Evolutionary conservation across 2,113 vertebrate species (phyloP).

Genomic region (Mormoops blainvillei): DNA sequence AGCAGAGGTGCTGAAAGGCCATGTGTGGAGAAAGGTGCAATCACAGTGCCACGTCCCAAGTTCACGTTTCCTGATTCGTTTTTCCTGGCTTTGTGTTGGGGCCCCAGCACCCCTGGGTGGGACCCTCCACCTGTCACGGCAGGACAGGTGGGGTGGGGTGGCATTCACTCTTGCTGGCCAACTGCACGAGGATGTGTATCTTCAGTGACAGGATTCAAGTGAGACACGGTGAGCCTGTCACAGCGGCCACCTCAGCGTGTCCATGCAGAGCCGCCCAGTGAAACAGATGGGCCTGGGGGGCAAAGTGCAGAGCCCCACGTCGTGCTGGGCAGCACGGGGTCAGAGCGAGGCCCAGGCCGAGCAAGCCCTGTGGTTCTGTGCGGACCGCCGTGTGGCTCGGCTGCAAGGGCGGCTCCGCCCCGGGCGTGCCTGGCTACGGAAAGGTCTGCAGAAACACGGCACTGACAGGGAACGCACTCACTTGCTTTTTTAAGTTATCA

Average conservation of each 20-base stretch:
- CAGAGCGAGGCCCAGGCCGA: neutral
- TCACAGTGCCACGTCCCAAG: neutral
- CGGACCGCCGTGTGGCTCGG: neutral
- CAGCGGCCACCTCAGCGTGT: neutral
- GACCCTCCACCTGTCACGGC: neutral
- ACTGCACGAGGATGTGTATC: neutral
- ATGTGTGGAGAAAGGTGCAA: neutral
- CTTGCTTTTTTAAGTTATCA: neutral
- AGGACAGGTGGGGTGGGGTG: neutral
- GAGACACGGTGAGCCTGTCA: conserved; percentile 47
- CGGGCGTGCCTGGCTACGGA: neutral
- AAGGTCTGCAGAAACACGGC: neutral
- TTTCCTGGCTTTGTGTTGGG: neutral
- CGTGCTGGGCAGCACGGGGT: neutral
- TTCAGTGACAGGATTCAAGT: conserved; percentile 51
- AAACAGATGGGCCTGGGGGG: conserved; percentile 1
- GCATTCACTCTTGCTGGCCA: neutral
- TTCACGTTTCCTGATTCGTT: neutral
- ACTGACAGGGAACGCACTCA: neutral
- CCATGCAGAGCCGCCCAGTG: neutral
- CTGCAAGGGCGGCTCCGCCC: neutral
- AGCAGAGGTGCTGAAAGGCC: neutral
- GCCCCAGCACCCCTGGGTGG: neutral
- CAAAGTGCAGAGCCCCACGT: neutral
- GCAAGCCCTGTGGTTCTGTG: neutral